Conservation (phyloP, 2,888 invertebrate genomes). For the Synanthedon formicaeformis region DNA sequence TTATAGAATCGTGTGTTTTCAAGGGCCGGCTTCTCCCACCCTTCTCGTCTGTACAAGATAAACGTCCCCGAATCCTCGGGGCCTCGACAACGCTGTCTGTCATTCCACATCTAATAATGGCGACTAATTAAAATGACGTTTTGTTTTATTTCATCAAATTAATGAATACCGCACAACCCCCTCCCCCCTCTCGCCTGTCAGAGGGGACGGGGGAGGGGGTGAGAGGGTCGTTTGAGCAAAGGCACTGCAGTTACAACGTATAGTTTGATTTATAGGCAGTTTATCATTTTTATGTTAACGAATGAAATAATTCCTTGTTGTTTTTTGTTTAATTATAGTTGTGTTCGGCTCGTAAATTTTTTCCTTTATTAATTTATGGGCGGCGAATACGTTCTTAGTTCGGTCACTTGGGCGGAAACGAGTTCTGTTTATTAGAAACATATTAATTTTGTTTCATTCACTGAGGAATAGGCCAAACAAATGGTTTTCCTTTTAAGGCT, state of each 20-base stretch:
- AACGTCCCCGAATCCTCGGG: conserved; percentile 18
- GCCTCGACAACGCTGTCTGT: conserved; percentile 29
- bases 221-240: not conserved
- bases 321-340: conserved; percentile 21
- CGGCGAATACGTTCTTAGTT: conserved; percentile 1
- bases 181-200: conserved; percentile 9
- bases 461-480: no score
- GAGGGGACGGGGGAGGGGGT: not conserved
- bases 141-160: conserved; percentile 45
- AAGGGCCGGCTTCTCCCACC: conserved; percentile 9
- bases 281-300: conserved; percentile 39
- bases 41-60: conserved; percentile 23
- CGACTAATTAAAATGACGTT: conserved; percentile 51
- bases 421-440: not conserved
- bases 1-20: conserved; percentile 2
- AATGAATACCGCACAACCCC: conserved; percentile 8
- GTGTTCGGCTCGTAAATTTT: conserved; percentile 12
- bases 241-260: conserved; percentile 20
- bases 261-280: conserved; percentile 44
- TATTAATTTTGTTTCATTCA: no score
- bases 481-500: no score
- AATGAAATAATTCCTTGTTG: conserved; percentile 24
- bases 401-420: not conserved
- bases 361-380: conserved; percentile 13
- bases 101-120: conserved; percentile 40